Conservation (phyloP, 2,888 invertebrate genomes). For the Amiota communis region DNA sequence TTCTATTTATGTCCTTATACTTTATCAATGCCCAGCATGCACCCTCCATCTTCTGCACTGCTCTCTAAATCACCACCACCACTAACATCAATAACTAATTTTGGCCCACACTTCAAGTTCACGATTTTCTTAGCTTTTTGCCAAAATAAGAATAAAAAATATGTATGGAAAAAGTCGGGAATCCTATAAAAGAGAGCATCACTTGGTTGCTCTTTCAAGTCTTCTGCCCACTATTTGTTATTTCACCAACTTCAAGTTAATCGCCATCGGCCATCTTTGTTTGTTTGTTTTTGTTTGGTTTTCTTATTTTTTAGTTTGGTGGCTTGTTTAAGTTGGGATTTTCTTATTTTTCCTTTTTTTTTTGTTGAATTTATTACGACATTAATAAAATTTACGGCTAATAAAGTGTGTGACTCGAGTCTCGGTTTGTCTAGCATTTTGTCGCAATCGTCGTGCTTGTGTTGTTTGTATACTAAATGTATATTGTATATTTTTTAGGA, state of each 20-base stretch:
- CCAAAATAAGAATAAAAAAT: too few relatives aligned
- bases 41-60: not conserved
- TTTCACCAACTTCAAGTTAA: slow-evolving; percentile 45
- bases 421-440: slow-evolving; percentile 17
- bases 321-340: slow-evolving; percentile 22
- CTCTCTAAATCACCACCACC: too few relatives aligned
- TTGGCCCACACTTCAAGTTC: too few relatives aligned
- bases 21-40: too few relatives aligned
- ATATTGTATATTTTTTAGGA: not conserved
- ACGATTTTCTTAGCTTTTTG: slow-evolving; percentile 2
- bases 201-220: not conserved
- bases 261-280: slow-evolving; percentile 50
- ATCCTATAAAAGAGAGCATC: not conserved
- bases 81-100: too few relatives aligned
- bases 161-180: not conserved
- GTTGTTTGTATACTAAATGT: not conserved
- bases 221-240: slow-evolving; percentile 39
- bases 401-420: slow-evolving; percentile 62
- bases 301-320: slow-evolving; percentile 8
- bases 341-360: slow-evolving; percentile 52
- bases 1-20: slow-evolving; percentile 60
- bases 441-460: not conserved
- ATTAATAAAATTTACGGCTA: slow-evolving; percentile 68
- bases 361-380: slow-evolving; percentile 60
- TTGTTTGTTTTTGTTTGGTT: slow-evolving; percentile 25